Conservation (phyloP, 2,888 invertebrate species). For the Cacoxenus indagator region DNA sequence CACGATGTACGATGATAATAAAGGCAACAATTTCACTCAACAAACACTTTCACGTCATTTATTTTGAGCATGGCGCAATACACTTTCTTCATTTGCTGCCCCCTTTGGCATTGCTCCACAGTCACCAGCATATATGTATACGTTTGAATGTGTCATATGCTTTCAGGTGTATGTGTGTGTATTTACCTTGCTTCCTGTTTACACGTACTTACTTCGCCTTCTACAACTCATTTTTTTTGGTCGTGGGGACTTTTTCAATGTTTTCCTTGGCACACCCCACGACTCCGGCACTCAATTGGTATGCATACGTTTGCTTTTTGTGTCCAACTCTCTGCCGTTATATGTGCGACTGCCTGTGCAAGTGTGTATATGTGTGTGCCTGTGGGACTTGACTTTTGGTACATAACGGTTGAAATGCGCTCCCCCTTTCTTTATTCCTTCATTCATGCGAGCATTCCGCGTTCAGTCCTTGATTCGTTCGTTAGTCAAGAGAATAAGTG, state of each 20-base stretch:
- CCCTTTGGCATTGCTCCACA: background rate
- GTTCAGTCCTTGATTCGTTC: background rate
- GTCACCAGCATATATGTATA: background rate
- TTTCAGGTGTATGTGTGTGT: background rate
- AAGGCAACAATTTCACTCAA: constrained; percentile 2
- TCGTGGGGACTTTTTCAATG: background rate
- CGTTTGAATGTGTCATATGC: background rate
- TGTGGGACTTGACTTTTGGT: constrained; percentile 10
- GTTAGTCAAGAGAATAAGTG: too few relatives aligned
- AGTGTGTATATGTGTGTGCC: background rate
- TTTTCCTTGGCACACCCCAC: constrained; percentile 7
- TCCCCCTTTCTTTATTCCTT: background rate
- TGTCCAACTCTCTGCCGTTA: background rate
- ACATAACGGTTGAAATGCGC: background rate
- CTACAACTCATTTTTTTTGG: background rate
- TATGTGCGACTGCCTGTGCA: background rate
- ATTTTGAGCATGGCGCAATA: background rate
- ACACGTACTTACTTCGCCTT: background rate
- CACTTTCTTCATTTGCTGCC: constrained; percentile 3
- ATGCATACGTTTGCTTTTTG: background rate
- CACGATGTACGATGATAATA: background rate
- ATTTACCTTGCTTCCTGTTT: constrained; percentile 17
- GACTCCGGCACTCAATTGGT: background rate
- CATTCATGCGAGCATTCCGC: background rate
- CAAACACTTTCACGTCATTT: background rate